Conservation (phyloP, 2,888 invertebrate species). For the Oegoconia quadripuncta region DNA sequence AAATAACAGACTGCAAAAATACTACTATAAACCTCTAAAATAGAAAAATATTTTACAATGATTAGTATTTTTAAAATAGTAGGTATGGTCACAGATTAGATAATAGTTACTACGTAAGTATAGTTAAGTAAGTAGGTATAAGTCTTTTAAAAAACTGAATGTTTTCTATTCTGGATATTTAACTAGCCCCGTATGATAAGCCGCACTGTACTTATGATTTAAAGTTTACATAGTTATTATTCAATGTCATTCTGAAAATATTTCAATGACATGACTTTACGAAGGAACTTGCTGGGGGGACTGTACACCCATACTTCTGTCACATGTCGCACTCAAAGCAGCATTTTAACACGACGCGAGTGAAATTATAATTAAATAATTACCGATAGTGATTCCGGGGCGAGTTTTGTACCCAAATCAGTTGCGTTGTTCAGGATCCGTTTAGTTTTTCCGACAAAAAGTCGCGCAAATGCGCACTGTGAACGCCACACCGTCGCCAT, state of each 20-base stretch:
- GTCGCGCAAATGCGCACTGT: conserved; percentile 72
- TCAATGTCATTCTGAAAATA: conserved; percentile 2
- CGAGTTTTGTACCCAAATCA: conserved; percentile 63
- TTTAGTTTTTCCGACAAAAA: conserved; percentile 69
- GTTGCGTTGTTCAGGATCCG: conserved; percentile 70
- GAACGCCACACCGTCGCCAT: conserved; percentile 78
- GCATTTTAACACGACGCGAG: conserved; percentile 60
- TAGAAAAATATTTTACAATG: no score
- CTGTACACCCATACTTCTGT: conserved; percentile 74
- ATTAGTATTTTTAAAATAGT: no score
- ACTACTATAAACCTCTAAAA: no score
- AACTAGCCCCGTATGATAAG: conserved; percentile 4
- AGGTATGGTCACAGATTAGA: no score
- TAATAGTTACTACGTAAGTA: no score
- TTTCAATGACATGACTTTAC: conserved; percentile 1
- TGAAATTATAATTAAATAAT: conserved; percentile 69
- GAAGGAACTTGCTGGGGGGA: conserved; percentile 49
- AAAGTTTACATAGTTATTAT: conserved; percentile 13
- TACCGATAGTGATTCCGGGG: conserved; percentile 69
- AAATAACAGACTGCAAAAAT: no score
- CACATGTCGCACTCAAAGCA: conserved; percentile 75
- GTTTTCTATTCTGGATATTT: no score
- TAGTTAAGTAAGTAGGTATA: no score
- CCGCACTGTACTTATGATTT: no score
- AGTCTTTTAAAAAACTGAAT: no score